These are phyloP conservation scores for Tuberolachnus salignus DNA, from an alignment of 2,888 invertebrate species.

Conservation along the genomic window DNA sequence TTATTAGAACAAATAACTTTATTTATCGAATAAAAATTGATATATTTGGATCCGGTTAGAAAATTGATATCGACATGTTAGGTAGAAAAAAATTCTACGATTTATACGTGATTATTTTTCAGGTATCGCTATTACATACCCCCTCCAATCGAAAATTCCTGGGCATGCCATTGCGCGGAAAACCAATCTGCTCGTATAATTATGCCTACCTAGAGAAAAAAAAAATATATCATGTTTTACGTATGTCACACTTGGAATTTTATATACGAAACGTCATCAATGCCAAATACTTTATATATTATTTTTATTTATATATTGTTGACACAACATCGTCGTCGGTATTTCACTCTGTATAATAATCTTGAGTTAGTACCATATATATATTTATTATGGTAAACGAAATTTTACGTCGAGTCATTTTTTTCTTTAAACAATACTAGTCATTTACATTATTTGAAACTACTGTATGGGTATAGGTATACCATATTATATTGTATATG, in stretches of 20 bases:
- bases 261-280: not conserved
- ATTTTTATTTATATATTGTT: not conserved
- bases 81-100: no score
- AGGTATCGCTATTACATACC: no score
- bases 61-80: no score
- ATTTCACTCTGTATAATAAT: not conserved
- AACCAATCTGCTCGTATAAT: no score
- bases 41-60: no score
- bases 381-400: not conserved
- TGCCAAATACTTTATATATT: not conserved
- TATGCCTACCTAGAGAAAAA: no score
- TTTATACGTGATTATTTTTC: no score
- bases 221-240: no score
- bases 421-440: slow-evolving; percentile 48
- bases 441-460: slow-evolving; percentile 42
- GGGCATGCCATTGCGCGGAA: no score
- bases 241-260: not conserved
- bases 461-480: not conserved
- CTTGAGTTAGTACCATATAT: not conserved
- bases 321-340: not conserved
- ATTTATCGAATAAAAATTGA: no score
- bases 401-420: slow-evolving; percentile 25
- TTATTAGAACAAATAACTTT: no score
- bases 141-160: no score
- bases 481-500: not conserved